Percentiles rank a stretch among this genome's conserved stretches.
phyloP scores from a whole-genome alignment of 2,888 invertebrate species.

The Cephus runcator region DNA sequence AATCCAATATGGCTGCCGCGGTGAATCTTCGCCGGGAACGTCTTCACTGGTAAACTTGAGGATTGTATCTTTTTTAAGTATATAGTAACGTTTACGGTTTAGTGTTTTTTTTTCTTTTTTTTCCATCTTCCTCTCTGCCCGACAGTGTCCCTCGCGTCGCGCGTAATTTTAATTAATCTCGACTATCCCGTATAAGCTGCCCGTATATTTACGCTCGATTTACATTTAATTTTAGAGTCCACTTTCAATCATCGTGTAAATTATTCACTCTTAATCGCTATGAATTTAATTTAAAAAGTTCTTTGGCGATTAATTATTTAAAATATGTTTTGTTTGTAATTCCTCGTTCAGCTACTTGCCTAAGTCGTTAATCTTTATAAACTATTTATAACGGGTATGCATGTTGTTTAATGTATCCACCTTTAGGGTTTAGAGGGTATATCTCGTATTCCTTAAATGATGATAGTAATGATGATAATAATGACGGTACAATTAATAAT shows the following conservation, averaged over 20 bases:
- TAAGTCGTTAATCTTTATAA: slow-evolving; percentile 33
- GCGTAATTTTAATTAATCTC: background rate
- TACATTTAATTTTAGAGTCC: slow-evolving; percentile 63
- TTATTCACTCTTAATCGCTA: slow-evolving; percentile 56
- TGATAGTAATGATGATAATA: too few relatives aligned
- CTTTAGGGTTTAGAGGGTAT: too few relatives aligned
- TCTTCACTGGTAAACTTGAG: too few relatives aligned
- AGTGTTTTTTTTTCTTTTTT: too few relatives aligned
- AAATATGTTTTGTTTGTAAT: slow-evolving; percentile 60
- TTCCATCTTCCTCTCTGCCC: background rate
- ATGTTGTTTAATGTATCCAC: slow-evolving; percentile 38
- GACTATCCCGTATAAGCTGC: background rate
- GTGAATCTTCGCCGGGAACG: too few relatives aligned
- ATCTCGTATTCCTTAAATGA: too few relatives aligned
- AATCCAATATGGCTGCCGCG: too few relatives aligned
- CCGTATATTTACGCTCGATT: slow-evolving; percentile 30
- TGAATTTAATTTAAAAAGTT: slow-evolving; percentile 57
- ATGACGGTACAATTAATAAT: too few relatives aligned
- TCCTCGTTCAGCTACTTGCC: slow-evolving; percentile 37
- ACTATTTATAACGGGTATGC: slow-evolving; percentile 38
- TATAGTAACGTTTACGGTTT: too few relatives aligned
- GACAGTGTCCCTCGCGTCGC: background rate
- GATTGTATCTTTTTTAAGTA: too few relatives aligned
- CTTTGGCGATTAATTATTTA: slow-evolving; percentile 65
- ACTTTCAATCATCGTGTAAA: slow-evolving; percentile 61